phyloP scores from a whole-genome alignment of 2,113 vertebrate species.

The Daphoenositta chrysoptera region DNA sequence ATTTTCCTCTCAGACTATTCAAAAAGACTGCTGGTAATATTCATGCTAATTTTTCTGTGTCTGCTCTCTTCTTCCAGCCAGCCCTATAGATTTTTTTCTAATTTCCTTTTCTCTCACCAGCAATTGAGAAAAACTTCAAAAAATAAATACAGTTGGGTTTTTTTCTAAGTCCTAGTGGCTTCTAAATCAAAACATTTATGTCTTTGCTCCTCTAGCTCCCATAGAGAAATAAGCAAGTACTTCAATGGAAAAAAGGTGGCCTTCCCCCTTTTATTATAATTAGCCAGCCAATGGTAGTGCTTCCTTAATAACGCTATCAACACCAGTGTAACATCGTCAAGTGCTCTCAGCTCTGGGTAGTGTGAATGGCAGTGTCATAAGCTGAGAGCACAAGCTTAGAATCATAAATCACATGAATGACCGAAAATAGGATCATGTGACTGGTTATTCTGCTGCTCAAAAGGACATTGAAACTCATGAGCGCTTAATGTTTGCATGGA shows the following conservation, averaged over 20 bases:
- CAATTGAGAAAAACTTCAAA: neutral
- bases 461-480: neutral
- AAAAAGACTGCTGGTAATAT: neutral
- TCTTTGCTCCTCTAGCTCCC: fast-evolving
- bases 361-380: neutral
- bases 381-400: neutral
- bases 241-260: neutral
- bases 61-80: neutral
- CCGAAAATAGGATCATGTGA: neutral
- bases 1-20: neutral
- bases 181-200: neutral
- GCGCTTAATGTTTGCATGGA: neutral
- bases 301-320: conserved; percentile 3
- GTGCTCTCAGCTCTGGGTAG: neutral
- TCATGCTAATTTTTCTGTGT: neutral
- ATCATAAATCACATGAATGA: conserved; percentile 4
- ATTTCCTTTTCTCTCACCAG: neutral
- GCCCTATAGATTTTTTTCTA: neutral
- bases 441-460: neutral
- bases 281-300: neutral
- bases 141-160: neutral
- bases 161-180: fast-evolving
- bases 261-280: neutral
- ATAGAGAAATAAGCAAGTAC: neutral
- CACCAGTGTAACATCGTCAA: neutral